Evolutionary conservation across 1,140 invertebrate species (phyloP).

Genomic region (Ptiloglossa arizonensis): DNA sequence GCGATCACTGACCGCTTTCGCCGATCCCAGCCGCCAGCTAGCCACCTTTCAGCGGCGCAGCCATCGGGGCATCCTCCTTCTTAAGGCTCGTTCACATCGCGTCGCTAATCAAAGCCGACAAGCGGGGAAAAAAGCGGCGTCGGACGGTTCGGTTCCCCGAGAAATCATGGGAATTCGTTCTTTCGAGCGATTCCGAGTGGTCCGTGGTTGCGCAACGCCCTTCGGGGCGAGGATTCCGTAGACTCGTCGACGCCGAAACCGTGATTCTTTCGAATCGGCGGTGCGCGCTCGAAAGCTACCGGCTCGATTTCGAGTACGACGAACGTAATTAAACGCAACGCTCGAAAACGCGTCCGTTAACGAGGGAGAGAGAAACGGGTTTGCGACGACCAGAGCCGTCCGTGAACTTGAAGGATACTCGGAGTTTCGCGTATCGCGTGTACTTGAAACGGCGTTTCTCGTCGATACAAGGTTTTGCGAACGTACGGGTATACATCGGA

Average conservation of each 20-base stretch:
- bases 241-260: neutral
- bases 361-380: neutral
- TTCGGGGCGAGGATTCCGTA: neutral
- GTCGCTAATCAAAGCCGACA: slow-evolving; percentile 68
- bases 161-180: slow-evolving; percentile 57
- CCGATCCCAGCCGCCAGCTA: slow-evolving; percentile 68
- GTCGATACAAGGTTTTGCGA: no score
- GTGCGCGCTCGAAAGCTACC: neutral
- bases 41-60: slow-evolving; percentile 69
- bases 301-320: neutral
- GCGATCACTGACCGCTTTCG: slow-evolving; percentile 71
- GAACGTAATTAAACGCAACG: neutral
- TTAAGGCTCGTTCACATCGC: slow-evolving; percentile 69
- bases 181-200: slow-evolving; percentile 17
- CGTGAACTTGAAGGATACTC: neutral
- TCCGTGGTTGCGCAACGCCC: slow-evolving; percentile 19
- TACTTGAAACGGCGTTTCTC: neutral
- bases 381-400: neutral
- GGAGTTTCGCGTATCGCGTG: neutral
- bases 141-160: slow-evolving; percentile 33
- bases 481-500: no score
- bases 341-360: neutral
- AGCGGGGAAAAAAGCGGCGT: slow-evolving; percentile 31
- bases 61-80: slow-evolving; percentile 66
- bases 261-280: neutral